Evolutionary conservation across 1,140 invertebrate genomes (phyloP).

Genomic region (Danaus melanippus): DNA sequence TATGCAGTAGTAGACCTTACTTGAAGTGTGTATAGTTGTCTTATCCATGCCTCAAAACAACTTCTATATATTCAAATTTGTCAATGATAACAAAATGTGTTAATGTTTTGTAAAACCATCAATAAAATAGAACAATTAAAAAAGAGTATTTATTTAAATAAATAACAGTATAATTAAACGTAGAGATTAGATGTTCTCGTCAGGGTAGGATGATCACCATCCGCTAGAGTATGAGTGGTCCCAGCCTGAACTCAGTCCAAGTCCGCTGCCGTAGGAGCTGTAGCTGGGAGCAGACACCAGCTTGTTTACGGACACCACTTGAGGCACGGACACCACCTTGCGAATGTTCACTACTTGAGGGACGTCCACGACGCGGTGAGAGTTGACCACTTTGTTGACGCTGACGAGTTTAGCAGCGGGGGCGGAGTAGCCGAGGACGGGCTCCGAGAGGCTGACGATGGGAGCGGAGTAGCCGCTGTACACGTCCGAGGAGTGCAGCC

Average conservation of each 20-base stretch:
- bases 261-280: slow-evolving; percentile 10
- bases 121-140: no score
- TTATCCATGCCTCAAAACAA: no score
- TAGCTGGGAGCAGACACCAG: slow-evolving; percentile 20
- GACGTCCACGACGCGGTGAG: slow-evolving; percentile 24
- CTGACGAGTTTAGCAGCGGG: slow-evolving; percentile 25
- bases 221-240: slow-evolving; percentile 27
- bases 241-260: slow-evolving; percentile 15
- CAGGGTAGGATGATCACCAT: slow-evolving; percentile 29
- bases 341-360: slow-evolving; percentile 34
- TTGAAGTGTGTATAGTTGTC: no score
- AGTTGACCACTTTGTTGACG: slow-evolving; percentile 32
- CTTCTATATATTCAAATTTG: no score
- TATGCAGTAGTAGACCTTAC: no score
- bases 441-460: no score
- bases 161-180: neutral
- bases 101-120: no score
- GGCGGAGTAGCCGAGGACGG: slow-evolving; percentile 8
- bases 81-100: no score
- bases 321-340: slow-evolving; percentile 31
- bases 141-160: neutral
- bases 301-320: slow-evolving; percentile 30
- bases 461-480: slow-evolving; percentile 14
- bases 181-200: slow-evolving; percentile 1
- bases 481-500: neutral